Conservation (phyloP, 2,888 invertebrate species). For the Idaea dimidiata region DNA sequence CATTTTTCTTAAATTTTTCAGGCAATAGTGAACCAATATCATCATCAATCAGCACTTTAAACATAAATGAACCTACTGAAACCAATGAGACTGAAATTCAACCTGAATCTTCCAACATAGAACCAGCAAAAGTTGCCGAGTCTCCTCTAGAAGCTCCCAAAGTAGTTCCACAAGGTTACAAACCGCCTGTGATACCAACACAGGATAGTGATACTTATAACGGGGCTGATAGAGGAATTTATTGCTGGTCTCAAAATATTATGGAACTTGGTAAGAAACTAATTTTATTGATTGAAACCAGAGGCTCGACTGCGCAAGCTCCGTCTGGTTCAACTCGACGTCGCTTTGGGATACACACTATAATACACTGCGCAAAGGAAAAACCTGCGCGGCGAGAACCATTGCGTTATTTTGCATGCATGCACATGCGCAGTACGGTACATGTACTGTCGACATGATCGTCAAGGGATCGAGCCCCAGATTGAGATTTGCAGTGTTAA, state of each 20-base stretch:
- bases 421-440: no score
- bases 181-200: constrained; percentile 60
- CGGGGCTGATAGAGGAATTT: constrained; percentile 88
- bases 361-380: no score
- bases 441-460: no score
- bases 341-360: no score
- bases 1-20: not conserved
- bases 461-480: no score
- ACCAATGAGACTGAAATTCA: not conserved
- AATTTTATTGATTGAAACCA: no score
- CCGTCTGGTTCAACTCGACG: no score
- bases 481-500: no score
- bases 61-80: not conserved
- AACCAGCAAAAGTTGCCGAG: constrained; percentile 9
- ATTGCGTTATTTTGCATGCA: no score
- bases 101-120: not conserved
- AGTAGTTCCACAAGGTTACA: constrained; percentile 47
- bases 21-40: constrained; percentile 3
- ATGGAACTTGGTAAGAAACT: constrained; percentile 81
- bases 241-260: constrained; percentile 93
- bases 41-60: constrained; percentile 3
- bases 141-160: constrained; percentile 19
- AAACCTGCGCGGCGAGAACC: no score
- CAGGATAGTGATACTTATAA: constrained; percentile 85
- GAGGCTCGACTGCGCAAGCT: no score